Evolutionary conservation across 2,888 invertebrate genomes (phyloP), one percentile per base, ranked within the genome.

Genomic region (Chloromyia formosa): DNA sequence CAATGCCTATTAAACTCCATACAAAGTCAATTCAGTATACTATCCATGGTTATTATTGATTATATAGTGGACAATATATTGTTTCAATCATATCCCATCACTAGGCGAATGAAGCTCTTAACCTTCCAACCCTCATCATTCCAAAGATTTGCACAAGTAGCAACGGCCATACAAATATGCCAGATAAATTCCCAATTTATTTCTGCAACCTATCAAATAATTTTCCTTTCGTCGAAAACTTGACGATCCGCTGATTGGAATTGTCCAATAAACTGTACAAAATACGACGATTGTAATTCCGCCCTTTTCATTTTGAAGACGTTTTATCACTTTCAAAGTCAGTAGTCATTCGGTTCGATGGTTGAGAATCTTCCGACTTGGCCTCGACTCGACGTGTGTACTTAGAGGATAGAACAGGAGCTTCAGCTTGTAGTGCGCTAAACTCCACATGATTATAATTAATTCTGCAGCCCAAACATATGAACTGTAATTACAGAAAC

Each of bases 211-310:
- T n/a, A 64, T 64, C 62, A 64, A 64, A 64, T 42, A 16, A 35
- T 40, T 35, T 64, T 64, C 62, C n/a, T 64, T 35, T 18, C 35
- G 16, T 64, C 40, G 16, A 71, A 58, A 56, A 40, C 9, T 18
- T 71, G 71, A 71, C 35, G 71, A 56, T 20, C 10, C 20, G 68
- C 58, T 76, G 76, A 76, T 76, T 76, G 76, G 74, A 72, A 27
- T 74, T 76, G 76, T 76, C 76, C 58, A 76, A 74, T 76, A 76
- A 76, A 76, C 27, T 74, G n/a, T 27, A 40, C 45, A 72, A 76
- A 60, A 71, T 76, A 76, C 49, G 71, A 49, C 64, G 27, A 42
- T 23, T 40, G 18, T 16, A 58, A 66, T 23, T n/a, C 72, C 75
- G 73, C 75, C 75, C 75, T 73, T 75, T 72, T 40, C 72, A 56